A percentile compares a stretch with the other conserved stretches of the same genome.
These are phyloP conservation scores for Arrhopalites spinosus DNA, from an alignment of 2,888 invertebrate genomes.

Conservation along the genomic window DNA sequence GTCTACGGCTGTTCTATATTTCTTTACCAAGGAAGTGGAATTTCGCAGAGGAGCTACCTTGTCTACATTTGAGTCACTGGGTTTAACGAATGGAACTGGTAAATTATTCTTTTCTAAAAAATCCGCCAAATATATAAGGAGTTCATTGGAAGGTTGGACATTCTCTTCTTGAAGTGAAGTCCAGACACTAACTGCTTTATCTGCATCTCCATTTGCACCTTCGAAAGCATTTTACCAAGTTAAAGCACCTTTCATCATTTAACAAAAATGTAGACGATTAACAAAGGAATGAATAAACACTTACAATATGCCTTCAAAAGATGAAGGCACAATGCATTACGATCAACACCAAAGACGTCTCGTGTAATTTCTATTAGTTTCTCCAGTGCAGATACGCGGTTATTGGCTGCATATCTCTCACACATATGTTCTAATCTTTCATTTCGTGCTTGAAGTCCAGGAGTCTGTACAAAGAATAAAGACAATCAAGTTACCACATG, in stretches of 20 bases:
- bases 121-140: conserved; percentile 69
- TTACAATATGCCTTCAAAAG: conserved; percentile 72
- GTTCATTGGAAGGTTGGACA: conserved; percentile 71
- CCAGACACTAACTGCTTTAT: conserved; percentile 80
- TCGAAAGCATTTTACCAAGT: background rate
- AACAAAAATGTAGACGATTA: background rate
- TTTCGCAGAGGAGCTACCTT: background rate
- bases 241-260: background rate
- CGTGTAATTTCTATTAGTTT: conserved; percentile 77
- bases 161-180: conserved; percentile 83
- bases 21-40: background rate
- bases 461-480: conserved; percentile 65
- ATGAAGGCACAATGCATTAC: conserved; percentile 75
- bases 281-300: conserved; percentile 42
- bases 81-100: conserved; percentile 74
- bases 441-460: conserved; percentile 73
- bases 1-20: conserved; percentile 56
- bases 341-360: conserved; percentile 74
- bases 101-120: conserved; percentile 69
- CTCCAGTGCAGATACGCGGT: conserved; percentile 71
- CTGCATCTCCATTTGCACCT: conserved; percentile 70
- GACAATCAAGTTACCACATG: no score
- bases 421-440: conserved; percentile 71
- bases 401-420: conserved; percentile 65
- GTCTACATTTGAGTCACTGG: conserved; percentile 58